Base-by-base conservation (phyloP, 2,888 invertebrate species). In the Mantis religiosa region DNA sequence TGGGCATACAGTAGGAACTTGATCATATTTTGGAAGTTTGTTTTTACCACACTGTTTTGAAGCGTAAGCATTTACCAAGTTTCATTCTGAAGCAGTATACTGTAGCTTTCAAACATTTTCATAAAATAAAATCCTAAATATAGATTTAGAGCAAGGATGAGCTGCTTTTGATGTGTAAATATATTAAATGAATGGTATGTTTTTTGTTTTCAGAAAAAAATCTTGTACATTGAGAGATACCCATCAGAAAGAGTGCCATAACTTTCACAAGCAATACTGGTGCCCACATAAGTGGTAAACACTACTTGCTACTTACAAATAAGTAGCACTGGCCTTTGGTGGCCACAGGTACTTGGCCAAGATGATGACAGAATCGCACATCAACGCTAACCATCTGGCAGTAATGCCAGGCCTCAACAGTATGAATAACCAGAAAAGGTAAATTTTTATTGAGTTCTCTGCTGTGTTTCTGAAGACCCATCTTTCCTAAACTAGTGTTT, bases 281-380 rank as follows among this genome's bases (percentile, higher is more conserved):
- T 71, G 54, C 54, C 54, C 15, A 20, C 25, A 71, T 2, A 71
- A 71, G 54, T 71, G 54, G 54, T 71, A 25, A 25, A 20, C 20
- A 71, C 20, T 71, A 71, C 20, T 25, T 6, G 25, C 54, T 71
- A 20, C 25, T 71, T 71, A 3, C 54, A 20, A 20, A 71, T 71
- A 71, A 71, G 27, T 71, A 85, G 30, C 4, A n/a, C 30, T 81
- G 88, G 88, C 88, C 88, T 41, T 88, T 82, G 14, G 85, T 85
- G 88, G 85, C 88, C 82, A n/a, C 41, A 71, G 27, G 25, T 34
- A 41, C 3, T 27, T 81, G 27, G 25, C 28, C 28, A 88, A 27
- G 30, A 96, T 96, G 96, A 96, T 96, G 96, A 96, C 96, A 92
- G 96, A 96, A 94, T 96, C 95, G 93, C 95, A 95, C 94, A 94